Conservation (phyloP, 2,888 invertebrate genomes). For the Hartigia nigra region DNA sequence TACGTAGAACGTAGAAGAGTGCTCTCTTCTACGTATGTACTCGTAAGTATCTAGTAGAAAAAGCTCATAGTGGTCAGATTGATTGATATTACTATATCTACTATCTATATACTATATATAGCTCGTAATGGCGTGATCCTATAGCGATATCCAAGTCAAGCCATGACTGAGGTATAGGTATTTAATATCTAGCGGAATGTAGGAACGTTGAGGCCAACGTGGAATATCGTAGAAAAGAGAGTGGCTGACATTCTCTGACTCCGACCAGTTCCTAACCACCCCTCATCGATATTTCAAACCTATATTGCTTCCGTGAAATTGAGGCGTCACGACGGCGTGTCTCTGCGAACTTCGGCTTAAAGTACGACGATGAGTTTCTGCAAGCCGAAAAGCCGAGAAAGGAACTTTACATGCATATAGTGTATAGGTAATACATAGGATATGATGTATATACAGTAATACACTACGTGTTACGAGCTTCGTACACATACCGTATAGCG, state of each 20-base stretch:
- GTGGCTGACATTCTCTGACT: neutral
- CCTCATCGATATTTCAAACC: neutral
- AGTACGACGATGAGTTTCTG: neutral
- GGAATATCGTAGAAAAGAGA: neutral
- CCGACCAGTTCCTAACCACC: neutral
- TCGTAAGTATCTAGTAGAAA: neutral
- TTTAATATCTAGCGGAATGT: slow-evolving; percentile 23
- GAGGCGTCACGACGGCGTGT: neutral
- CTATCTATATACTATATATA: neutral
- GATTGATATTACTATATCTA: neutral
- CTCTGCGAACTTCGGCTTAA: neutral
- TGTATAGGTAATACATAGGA: neutral
- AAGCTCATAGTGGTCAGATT: neutral
- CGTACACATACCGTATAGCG: neutral
- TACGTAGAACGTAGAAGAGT: too few species aligned
- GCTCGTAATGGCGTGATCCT: neutral
- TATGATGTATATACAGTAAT: neutral
- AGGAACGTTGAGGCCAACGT: slow-evolving; percentile 11
- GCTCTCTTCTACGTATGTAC: too few species aligned
- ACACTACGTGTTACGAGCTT: neutral
- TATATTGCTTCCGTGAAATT: slow-evolving; percentile 4
- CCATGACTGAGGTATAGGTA: slow-evolving; percentile 16
- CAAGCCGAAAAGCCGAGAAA: neutral
- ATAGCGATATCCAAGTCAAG: neutral
- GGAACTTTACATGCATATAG: neutral